Evolutionary conservation across 1,140 invertebrate species (phyloP).

Genomic region (Bombus huntii): DNA sequence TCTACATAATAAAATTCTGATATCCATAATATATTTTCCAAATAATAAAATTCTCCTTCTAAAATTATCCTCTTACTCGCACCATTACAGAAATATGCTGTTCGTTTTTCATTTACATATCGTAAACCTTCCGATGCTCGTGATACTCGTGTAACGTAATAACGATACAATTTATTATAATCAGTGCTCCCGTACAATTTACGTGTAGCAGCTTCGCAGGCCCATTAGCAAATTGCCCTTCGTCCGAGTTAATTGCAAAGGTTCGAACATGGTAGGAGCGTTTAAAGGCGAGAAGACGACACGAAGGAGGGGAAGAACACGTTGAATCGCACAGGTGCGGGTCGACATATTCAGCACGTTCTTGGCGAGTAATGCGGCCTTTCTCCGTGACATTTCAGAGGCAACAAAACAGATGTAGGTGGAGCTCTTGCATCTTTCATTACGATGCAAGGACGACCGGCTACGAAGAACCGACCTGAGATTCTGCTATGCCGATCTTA

Average conservation of each 20-base stretch:
- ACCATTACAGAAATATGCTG: not conserved
- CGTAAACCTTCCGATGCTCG: not conserved
- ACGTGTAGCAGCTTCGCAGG: not conserved
- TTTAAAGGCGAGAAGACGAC: constrained; percentile 14
- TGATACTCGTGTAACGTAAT: not conserved
- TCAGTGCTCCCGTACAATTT: not conserved
- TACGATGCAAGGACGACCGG: constrained; percentile 52
- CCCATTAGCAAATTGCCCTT: constrained; percentile 32
- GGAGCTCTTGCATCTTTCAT: constrained; percentile 54
- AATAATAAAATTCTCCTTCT: not conserved
- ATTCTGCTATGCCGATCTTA: constrained; percentile 7
- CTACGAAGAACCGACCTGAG: not conserved
- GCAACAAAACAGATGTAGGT: constrained; percentile 53
- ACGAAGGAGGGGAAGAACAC: not conserved
- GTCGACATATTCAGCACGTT: constrained; percentile 47
- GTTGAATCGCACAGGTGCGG: constrained; percentile 54
- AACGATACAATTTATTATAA: not conserved
- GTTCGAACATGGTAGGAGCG: not conserved
- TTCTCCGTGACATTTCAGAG: constrained; percentile 62
- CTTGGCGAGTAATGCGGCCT: constrained; percentile 52
- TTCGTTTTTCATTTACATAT: not conserved
- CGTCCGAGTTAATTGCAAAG: constrained; percentile 21
- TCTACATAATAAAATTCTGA: not conserved
- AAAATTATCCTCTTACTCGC: not conserved
- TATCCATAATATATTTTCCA: too few relatives aligned